Evolutionary conservation across 2,888 invertebrate genomes (phyloP).

Genomic region (Tortrix viridana): DNA sequence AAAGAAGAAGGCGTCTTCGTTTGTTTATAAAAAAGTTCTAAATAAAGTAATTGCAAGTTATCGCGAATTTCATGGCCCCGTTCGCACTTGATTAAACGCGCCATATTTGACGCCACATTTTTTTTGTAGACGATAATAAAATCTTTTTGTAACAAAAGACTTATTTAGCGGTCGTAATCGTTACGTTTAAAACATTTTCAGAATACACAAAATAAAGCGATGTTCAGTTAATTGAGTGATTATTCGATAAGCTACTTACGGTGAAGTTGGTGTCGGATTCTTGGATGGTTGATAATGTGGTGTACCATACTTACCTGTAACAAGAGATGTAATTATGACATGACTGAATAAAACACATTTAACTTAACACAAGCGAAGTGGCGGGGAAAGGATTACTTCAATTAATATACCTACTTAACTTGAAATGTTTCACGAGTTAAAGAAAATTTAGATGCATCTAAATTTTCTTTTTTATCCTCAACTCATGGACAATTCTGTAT

Average conservation of each 20-base stretch:
- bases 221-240: slow-evolving; percentile 8
- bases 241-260: slow-evolving; percentile 3
- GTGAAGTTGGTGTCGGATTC: not conserved
- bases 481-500: no score
- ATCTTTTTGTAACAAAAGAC: slow-evolving; percentile 3
- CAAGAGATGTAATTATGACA: slow-evolving; percentile 39
- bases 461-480: no score
- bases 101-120: slow-evolving; percentile 24
- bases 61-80: slow-evolving; percentile 10
- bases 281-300: not conserved
- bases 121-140: slow-evolving; percentile 16
- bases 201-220: not conserved
- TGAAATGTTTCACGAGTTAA: no score
- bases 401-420: no score
- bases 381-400: no score
- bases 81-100: slow-evolving; percentile 26
- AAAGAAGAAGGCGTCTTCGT: no score
- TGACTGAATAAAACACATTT: no score
- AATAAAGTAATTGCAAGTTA: not conserved
- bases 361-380: no score
- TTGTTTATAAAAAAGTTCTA: no score
- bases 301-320: slow-evolving; percentile 70
- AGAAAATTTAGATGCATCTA: no score
- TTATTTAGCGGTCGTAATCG: slow-evolving; percentile 19
- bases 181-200: slow-evolving; percentile 12